phyloP scores from a whole-genome alignment of 2,888 invertebrate genomes.

The Chalcosyrphus nemorum region DNA sequence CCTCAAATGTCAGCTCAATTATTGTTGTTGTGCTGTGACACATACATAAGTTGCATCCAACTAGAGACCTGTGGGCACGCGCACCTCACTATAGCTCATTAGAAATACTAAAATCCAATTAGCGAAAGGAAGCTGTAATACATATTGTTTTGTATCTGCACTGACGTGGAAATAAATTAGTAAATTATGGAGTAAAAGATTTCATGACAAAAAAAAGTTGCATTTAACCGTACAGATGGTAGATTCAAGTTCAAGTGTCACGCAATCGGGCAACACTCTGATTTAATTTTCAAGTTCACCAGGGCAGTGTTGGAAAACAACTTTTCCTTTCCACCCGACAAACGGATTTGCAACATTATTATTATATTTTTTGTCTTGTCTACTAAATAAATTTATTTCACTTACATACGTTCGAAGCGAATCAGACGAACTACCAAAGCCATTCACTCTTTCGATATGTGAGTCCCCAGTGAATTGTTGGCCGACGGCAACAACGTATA shows the following conservation, averaged over 20 bases:
- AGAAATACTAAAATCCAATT: slow-evolving; percentile 61
- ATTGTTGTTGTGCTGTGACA: slow-evolving; percentile 12
- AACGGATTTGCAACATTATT: not conserved
- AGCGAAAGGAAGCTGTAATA: slow-evolving; percentile 15
- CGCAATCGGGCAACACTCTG: slow-evolving; percentile 33
- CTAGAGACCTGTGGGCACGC: not conserved
- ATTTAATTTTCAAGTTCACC: slow-evolving; percentile 60
- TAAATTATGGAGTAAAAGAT: not conserved
- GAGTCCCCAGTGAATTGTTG: not conserved
- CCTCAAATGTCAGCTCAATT: slow-evolving; percentile 56
- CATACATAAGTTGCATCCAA: not conserved
- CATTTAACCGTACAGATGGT: not conserved
- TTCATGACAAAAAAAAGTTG: not conserved
- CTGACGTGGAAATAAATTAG: slow-evolving; percentile 2
- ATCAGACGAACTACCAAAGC: slow-evolving; percentile 5
- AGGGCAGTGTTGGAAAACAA: slow-evolving; percentile 48
- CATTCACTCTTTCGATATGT: slow-evolving; percentile 1
- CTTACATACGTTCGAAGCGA: not conserved
- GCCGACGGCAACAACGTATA: not conserved
- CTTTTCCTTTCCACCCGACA: slow-evolving; percentile 38
- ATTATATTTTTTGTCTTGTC: not conserved
- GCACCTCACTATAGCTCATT: slow-evolving; percentile 46
- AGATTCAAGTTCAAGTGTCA: slow-evolving; percentile 61
- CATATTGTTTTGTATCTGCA: not conserved
- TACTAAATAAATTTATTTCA: not conserved